These are phyloP conservation scores for Orthosia cruda DNA, from an alignment of 2,888 invertebrate species.

Conservation along the genomic window DNA sequence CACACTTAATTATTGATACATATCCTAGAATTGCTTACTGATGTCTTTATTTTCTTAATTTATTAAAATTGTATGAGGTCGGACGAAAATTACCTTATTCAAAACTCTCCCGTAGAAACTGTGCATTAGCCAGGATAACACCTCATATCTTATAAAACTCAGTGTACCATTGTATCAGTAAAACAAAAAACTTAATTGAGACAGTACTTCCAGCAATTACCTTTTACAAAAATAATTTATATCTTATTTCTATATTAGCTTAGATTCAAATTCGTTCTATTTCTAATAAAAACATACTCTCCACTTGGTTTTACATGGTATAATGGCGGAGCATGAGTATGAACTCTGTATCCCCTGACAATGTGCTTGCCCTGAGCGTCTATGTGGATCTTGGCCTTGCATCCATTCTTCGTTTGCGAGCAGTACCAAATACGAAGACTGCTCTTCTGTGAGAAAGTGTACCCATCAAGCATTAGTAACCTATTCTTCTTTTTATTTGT, in stretches of 20 bases:
- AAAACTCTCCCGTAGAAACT: neutral
- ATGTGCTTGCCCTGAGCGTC: constrained; percentile 46
- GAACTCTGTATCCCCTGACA: constrained; percentile 37
- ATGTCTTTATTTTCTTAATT: neutral
- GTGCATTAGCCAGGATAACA: neutral
- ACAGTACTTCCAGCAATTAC: neutral
- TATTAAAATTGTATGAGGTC: too few relatives aligned
- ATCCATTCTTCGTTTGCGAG: constrained; percentile 66
- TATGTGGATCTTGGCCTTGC: constrained; percentile 70
- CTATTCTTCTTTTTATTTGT: constrained; percentile 61
- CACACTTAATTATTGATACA: neutral
- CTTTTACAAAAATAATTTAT: neutral
- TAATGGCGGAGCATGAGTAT: constrained; percentile 61
- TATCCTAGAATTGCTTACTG: neutral
- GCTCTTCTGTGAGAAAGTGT: constrained; percentile 70
- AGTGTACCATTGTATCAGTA: too few relatives aligned
- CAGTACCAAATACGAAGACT: constrained; percentile 71
- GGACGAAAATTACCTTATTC: constrained; percentile 15
- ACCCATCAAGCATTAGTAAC: constrained; percentile 64
- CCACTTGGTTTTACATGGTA: constrained; percentile 62
- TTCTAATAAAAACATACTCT: constrained; percentile 47
- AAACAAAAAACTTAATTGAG: too few relatives aligned
- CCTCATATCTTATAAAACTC: too few relatives aligned
- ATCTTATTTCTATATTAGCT: neutral
- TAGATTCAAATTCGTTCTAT: constrained; percentile 29